These are phyloP conservation scores for Chrysodeixis includens DNA, from an alignment of 2,888 invertebrate genomes.

Conservation along the genomic window DNA sequence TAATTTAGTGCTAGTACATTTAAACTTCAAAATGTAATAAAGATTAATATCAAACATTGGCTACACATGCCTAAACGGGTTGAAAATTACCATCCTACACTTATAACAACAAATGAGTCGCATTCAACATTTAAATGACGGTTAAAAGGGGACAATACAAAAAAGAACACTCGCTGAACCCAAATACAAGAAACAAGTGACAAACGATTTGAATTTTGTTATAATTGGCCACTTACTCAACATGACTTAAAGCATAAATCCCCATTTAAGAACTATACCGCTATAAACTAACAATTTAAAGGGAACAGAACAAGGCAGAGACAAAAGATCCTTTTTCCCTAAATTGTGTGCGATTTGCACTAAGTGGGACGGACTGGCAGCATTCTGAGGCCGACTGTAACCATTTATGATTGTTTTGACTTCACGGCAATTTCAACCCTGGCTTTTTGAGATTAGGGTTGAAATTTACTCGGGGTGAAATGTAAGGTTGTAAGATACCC, in stretches of 20 bases:
- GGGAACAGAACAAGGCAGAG: conserved; percentile 16
- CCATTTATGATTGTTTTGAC: conserved; percentile 43
- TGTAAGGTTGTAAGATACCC: conserved; percentile 22
- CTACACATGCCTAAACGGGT: neutral
- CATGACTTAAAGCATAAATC: conserved; percentile 21
- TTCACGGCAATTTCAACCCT: conserved; percentile 17
- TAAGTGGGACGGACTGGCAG: conserved; percentile 50
- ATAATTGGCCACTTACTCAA: neutral
- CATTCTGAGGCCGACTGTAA: conserved; percentile 41
- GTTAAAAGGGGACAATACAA: neutral
- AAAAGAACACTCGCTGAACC: neutral
- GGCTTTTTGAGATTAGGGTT: rapidly evolving
- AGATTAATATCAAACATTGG: too few species aligned
- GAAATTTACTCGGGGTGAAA: neutral
- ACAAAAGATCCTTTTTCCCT: conserved; percentile 52
- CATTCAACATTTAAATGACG: neutral
- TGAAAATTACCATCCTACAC: neutral
- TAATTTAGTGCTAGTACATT: too few species aligned
- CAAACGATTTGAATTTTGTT: neutral
- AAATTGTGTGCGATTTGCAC: conserved; percentile 59
- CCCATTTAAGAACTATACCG: conserved; percentile 18
- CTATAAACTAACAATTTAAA: conserved; percentile 45
- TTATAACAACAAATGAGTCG: neutral
- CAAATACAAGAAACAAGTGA: neutral
- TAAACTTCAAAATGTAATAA: too few species aligned